Evolutionary conservation across 2,888 invertebrate genomes (phyloP), one percentile per base, ranked within the genome.

Genomic region (Lasioglossum lativentre): DNA sequence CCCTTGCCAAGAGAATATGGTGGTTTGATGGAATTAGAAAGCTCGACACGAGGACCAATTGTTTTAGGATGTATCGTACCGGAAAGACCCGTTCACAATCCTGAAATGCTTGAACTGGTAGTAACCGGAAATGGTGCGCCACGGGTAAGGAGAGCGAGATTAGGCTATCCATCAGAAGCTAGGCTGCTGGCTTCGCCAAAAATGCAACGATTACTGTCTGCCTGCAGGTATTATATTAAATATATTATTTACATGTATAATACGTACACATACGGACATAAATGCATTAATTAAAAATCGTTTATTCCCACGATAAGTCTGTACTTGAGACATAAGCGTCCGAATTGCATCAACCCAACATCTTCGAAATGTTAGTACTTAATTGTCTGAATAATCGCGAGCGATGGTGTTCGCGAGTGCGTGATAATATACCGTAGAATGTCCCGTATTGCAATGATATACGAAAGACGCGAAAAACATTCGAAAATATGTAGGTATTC

Each of bases 21-120:
- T 27, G 95, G 95, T 83, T 95, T 96, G 85, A 96, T 95, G 95
- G 95, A 95, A 86, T 79, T 95, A 80, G 95, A 95, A 88, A 93
- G 94, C 34, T 94, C 95, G 66, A 95, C 94, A 73, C 93, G 94
- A 42, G 95, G 95, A 56, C 94, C 95, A 72, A 96, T 96, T 78
- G 95, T 96, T 72, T 93, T 96, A 79, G 96, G 96, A 19, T 96
- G 96, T 87, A 95, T 96, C 63, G 94, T 96, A 85, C 95, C 95
- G 81, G 95, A 95, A 88, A 93, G 94, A 86, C 95, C 95, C 66
- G 95, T 94, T 73, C 94, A 94, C 81, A 94, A 94, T 92, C 95
- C 95, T 75, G 95, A 95, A 91, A 95, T 95, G 95, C 91, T 95
- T 23, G 95, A 95, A 87, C 92, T 95, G 42, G 93, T 95, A 68